Evolutionary conservation across 2,113 vertebrate species (phyloP).

Genomic region (Trogon melanurus): DNA sequence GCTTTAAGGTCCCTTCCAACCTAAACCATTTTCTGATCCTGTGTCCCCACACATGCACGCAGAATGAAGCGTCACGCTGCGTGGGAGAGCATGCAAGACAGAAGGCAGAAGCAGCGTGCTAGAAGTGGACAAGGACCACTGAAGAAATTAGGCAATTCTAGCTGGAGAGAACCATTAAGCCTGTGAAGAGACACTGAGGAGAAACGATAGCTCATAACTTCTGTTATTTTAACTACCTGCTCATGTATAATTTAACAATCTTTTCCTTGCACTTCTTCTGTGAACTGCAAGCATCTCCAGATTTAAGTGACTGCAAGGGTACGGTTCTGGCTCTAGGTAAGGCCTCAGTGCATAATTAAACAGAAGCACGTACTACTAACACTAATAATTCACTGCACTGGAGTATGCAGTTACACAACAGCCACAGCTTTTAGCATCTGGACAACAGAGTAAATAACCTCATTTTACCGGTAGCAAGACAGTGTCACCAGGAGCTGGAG

Average conservation of each 20-base stretch:
- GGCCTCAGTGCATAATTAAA: not conserved
- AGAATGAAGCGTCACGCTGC: not conserved
- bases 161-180: not conserved
- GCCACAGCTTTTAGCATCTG: not conserved
- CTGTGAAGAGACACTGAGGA: not conserved
- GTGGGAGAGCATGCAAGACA: not conserved
- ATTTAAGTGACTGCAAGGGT: not conserved
- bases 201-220: constrained; percentile 30
- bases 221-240: constrained; percentile 29
- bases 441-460: not conserved
- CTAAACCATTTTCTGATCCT: not conserved
- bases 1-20: not conserved
- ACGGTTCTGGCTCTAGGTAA: not conserved
- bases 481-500: not conserved
- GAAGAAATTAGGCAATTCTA: not conserved
- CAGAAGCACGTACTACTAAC: not conserved
- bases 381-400: not conserved
- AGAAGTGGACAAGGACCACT: not conserved
- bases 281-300: accelerated
- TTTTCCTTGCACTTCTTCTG: constrained; percentile 1
- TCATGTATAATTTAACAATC: constrained; percentile 29
- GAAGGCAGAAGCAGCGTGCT: not conserved
- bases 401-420: not conserved
- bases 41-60: accelerated
- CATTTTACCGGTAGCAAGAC: not conserved